A percentile compares a stretch with the other conserved stretches of the same genome.
Conservation (phyloP, 1,140 invertebrate species). For the Coptotermes formosanus region DNA sequence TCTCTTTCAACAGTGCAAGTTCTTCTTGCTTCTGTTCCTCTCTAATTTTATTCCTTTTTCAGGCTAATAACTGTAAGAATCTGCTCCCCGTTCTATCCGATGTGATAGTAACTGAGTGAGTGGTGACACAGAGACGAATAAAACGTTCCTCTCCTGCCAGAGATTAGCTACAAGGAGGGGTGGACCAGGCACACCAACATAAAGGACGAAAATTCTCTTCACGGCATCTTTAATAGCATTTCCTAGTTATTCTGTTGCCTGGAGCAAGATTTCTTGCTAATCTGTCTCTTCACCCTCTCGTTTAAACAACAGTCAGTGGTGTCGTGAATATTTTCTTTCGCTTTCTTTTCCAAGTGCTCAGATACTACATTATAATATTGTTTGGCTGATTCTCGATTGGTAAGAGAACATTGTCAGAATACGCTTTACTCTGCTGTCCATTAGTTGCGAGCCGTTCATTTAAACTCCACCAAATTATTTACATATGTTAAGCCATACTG, state of each 20-base stretch:
- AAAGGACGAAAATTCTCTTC: neutral
- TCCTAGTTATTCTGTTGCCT: neutral
- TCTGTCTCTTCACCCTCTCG: neutral
- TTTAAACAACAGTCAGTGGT: neutral
- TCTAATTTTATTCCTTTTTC: conserved; percentile 5
- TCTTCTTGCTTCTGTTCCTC: neutral
- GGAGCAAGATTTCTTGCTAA: neutral
- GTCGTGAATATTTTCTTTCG: neutral
- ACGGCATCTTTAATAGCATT: neutral
- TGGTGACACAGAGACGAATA: neutral
- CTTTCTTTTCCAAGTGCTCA: neutral
- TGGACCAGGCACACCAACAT: neutral
- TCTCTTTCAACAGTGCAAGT: conserved; percentile 11
- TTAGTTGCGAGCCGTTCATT: no score
- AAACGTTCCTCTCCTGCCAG: neutral
- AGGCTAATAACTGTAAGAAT: conserved; percentile 3
- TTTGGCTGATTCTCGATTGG: no score
- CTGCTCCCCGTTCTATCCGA: neutral
- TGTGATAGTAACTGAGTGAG: neutral
- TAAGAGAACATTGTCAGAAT: no score
- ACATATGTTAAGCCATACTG: no score
- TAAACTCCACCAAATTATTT: no score
- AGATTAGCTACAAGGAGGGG: neutral
- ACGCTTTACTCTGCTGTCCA: no score
- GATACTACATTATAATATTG: neutral